Percentiles rank a stretch among this genome's conserved stretches.
Evolutionary conservation across 2,797 vertebrate genomes (phyloP).

Genomic region (Malacoctenus gilli): DNA sequence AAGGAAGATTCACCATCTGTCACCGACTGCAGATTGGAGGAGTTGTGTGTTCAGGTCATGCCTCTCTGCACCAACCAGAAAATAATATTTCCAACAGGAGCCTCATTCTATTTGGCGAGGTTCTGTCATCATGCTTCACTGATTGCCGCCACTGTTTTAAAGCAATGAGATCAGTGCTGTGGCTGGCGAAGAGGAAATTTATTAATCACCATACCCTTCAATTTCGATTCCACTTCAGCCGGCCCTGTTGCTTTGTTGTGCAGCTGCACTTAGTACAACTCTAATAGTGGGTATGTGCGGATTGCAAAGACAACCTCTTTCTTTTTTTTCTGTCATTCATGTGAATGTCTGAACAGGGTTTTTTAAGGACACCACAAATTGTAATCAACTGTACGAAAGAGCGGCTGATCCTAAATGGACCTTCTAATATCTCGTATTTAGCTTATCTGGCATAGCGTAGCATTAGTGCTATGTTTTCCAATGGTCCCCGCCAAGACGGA

Average conservation of each 20-base stretch:
- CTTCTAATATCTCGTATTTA: constrained; percentile 1
- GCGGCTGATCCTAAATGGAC: constrained; percentile 15
- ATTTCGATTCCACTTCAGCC: constrained; percentile 14
- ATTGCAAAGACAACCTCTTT: no score
- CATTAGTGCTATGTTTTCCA: constrained; percentile 2
- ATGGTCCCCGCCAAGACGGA: neutral
- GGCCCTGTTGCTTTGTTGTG: neutral
- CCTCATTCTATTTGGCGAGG: constrained; percentile 5
- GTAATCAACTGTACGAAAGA: constrained; percentile 22
- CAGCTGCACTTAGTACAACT: constrained; percentile 8
- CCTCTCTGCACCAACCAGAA: neutral
- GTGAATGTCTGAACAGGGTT: no score
- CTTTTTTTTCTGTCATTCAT: no score
- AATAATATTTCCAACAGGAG: constrained; percentile 6
- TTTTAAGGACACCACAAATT: no score
- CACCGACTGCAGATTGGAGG: neutral
- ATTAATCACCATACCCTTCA: constrained; percentile 15
- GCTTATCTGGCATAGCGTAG: neutral
- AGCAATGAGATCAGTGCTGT: constrained; percentile 13
- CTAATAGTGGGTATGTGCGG: constrained; percentile 5
- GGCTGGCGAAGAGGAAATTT: constrained; percentile 5
- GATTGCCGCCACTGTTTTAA: constrained; percentile 11
- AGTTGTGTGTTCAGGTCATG: neutral
- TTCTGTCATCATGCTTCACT: constrained; percentile 10
- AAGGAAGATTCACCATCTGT: neutral